Evolutionary conservation across 2,113 vertebrate genomes (phyloP).

Genomic region (Eptatretus burgeri): DNA sequence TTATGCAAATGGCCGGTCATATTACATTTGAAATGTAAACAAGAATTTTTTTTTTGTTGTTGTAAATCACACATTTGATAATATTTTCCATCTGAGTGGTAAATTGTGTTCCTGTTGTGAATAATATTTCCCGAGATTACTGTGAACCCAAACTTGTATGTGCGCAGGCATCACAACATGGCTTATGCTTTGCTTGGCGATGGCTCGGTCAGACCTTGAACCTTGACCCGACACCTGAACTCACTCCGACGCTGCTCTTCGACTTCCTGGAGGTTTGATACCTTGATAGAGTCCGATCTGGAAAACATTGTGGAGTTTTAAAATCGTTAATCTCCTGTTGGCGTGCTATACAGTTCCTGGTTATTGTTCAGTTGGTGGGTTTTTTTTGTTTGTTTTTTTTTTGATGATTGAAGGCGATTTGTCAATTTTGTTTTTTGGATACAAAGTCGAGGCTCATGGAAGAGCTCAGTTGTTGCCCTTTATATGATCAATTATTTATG

Average conservation of each 20-base stretch:
- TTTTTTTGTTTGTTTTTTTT: not conserved
- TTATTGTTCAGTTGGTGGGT: not conserved
- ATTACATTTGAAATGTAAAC: no score
- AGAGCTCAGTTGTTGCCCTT: no score
- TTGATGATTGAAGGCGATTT: not conserved
- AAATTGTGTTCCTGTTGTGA: no score
- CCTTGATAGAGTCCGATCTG: not conserved
- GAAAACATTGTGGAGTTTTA: not conserved
- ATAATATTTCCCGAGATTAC: no score
- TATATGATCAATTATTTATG: no score
- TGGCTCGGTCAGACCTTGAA: conserved; percentile 76
- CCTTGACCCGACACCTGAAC: conserved; percentile 55
- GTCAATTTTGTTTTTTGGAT: not conserved
- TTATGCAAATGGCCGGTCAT: no score
- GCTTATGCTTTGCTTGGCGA: conserved; percentile 52
- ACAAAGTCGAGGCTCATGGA: no score
- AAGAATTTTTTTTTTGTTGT: no score
- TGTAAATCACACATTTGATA: no score
- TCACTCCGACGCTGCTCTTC: conserved; percentile 57
- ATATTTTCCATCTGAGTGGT: no score
- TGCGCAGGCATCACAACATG: conserved; percentile 33
- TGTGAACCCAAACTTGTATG: not conserved
- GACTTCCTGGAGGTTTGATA: conserved; percentile 53
- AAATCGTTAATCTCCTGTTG: not conserved
- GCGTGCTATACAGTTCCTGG: not conserved